A percentile compares a stretch with the other conserved stretches of the same genome.
These are phyloP conservation scores for Smutsia gigantea DNA, from an alignment of 2,797 vertebrate species.

Conservation along the genomic window DNA sequence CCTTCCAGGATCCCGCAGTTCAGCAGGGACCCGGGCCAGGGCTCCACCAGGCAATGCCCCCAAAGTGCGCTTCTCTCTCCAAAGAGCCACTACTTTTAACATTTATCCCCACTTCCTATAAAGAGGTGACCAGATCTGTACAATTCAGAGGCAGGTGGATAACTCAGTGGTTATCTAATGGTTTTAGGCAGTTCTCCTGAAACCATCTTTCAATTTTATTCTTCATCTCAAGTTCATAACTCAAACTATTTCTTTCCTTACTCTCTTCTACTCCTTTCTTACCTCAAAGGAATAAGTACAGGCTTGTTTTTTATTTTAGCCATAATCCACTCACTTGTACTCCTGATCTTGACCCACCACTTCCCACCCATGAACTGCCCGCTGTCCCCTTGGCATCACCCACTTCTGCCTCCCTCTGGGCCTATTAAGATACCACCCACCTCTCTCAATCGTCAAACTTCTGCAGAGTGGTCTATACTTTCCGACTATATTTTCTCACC, in stretches of 20 bases:
- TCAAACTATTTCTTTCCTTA: conserved; percentile 36
- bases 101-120: background rate
- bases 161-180: background rate
- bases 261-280: background rate
- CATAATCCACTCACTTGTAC: background rate
- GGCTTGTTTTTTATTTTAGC: background rate
- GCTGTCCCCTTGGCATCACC: background rate
- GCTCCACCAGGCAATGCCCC: background rate
- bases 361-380: background rate
- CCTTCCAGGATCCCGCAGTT: background rate
- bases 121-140: background rate
- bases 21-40: background rate
- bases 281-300: background rate
- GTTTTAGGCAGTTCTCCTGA: background rate
- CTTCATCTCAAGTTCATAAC: background rate
- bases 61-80: background rate
- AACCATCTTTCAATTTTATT: background rate
- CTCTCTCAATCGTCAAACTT: background rate
- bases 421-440: background rate
- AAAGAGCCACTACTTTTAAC: background rate
- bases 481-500: background rate
- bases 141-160: background rate
- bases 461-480: background rate
- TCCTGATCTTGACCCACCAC: background rate
- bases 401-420: background rate